These are phyloP conservation scores for Engystomops pustulosus DNA, from an alignment of 2,113 vertebrate genomes.

Conservation along the genomic window DNA sequence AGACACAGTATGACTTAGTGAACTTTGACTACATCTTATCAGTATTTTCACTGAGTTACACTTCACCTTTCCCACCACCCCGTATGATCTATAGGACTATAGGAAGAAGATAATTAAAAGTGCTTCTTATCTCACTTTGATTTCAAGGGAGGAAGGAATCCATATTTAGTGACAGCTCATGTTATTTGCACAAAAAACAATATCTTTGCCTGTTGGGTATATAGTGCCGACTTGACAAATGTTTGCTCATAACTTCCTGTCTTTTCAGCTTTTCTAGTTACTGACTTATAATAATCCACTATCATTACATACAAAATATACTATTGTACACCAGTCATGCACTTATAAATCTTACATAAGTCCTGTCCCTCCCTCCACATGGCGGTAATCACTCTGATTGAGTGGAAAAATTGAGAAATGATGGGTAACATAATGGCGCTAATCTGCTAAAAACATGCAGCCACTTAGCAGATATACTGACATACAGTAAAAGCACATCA, in stretches of 20 bases:
- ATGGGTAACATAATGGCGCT: not conserved
- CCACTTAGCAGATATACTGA: not conserved
- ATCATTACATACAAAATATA: not conserved
- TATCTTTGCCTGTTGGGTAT: conserved; percentile 7
- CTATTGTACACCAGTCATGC: too few relatives aligned
- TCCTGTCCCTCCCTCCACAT: not conserved
- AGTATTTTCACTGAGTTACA: conserved; percentile 66
- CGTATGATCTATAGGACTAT: conserved; percentile 63
- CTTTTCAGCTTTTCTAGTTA: not conserved
- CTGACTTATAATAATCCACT: not conserved
- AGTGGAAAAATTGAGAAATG: not conserved
- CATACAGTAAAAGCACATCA: not conserved
- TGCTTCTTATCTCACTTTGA: conserved; percentile 74
- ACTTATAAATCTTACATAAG: not conserved
- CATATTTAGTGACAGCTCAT: conserved; percentile 62
- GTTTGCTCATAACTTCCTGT: conserved; percentile 29
- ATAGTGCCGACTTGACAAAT: conserved; percentile 16
- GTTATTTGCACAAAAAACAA: conserved; percentile 35
- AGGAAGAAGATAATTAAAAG: conserved; percentile 69
- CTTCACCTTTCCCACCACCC: conserved; percentile 67
- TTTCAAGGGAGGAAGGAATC: conserved; percentile 73
- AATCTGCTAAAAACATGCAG: not conserved
- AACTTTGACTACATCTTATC: conserved; percentile 57
- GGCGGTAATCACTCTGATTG: not conserved
- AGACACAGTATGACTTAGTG: conserved; percentile 60